Base-by-base conservation (phyloP, 2,797 vertebrate genomes). In the Balearica regulorum region DNA sequence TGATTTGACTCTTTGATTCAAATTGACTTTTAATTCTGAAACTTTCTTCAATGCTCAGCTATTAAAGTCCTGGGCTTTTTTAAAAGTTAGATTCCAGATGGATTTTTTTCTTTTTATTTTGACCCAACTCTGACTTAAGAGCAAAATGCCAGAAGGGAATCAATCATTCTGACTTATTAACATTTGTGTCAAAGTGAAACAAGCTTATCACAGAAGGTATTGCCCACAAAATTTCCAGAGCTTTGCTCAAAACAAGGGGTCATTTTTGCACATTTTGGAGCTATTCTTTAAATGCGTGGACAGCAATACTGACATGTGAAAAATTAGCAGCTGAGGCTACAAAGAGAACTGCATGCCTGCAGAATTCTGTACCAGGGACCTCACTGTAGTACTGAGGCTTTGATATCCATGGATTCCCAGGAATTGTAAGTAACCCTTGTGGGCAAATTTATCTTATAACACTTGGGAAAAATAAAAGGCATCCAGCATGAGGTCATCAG, bases 381-480 rank as follows among this genome's bases (percentile, higher is more conserved):
- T 81, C 83, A 68, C 61, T 87, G 61, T 73, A 79, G 66, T 46
- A 78, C 41, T 37, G 41, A 26, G 60, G 37, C 83, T 94, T 96
- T 96, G 92, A 96, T 95, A 96, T 64, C 90, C 81, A 71, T 87
- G 68, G 46, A 96, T 93, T 91, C 86, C 49, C 49, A 84, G 72
- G 89, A 95, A 95, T 25, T 85, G 71, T 78, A 93, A 95, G 79
- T 78, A 93, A 96, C 39, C 90, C 87, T 39, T 66, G 29, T 46
- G 58, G 76, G 83, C 62, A 96, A 87, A 94, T 95, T 91, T 96
- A 78, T 95, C 65, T 91, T 93, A 53, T 58, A 95, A 87, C 93
- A 84, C 91, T 94, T 88, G 89, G 90, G 93, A 94, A 88, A 96
- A 96, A 96, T 96, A 96, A 94, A 94, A 95, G 68, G 57, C 81